Evolutionary conservation across 1,140 invertebrate genomes (phyloP).

Genomic region (Leptestheria dahalacensis): DNA sequence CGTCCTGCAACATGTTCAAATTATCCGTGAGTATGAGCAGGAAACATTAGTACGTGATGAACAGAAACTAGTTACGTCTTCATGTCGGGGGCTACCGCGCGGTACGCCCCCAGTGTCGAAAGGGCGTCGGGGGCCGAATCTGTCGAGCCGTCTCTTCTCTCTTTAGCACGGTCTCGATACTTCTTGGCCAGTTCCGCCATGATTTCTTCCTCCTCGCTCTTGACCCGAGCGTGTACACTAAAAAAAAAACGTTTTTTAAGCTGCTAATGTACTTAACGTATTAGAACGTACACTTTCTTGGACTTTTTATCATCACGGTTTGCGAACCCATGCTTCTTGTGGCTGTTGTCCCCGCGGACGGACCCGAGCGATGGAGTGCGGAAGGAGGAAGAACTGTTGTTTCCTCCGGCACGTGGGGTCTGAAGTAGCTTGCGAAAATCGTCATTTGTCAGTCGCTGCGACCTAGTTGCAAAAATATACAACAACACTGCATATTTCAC

Average conservation of each 20-base stretch:
- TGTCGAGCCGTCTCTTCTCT: conserved; percentile 67
- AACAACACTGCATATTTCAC: not conserved
- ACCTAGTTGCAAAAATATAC: not conserved
- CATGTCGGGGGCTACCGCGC: conserved; percentile 86
- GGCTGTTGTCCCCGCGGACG: conserved; percentile 14
- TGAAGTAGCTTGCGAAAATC: conserved; percentile 91
- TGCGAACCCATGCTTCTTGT: conserved; percentile 30
- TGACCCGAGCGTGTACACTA: conserved; percentile 81
- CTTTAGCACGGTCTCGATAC: conserved; percentile 83
- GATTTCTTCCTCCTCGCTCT: conserved; percentile 90
- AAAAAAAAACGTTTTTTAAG: conserved; percentile 13
- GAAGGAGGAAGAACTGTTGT: conserved; percentile 17
- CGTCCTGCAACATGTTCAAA: conserved; percentile 27
- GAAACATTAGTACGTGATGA: conserved; percentile 21
- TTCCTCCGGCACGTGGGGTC: conserved; percentile 52
- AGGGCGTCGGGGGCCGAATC: conserved; percentile 55
- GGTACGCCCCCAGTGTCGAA: conserved; percentile 75
- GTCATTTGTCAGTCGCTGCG: conserved; percentile 65
- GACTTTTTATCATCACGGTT: conserved; percentile 51
- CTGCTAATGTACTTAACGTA: conserved; percentile 7
- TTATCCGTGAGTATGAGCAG: no score
- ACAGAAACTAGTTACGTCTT: conserved; percentile 67
- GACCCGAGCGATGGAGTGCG: conserved; percentile 18
- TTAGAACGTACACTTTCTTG: conserved; percentile 43
- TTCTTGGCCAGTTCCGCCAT: conserved; percentile 89